A percentile compares a stretch with the other conserved stretches of the same genome.
These are phyloP conservation scores for Drosophila emarginata DNA, from an alignment of 2,888 invertebrate genomes.

Conservation along the genomic window DNA sequence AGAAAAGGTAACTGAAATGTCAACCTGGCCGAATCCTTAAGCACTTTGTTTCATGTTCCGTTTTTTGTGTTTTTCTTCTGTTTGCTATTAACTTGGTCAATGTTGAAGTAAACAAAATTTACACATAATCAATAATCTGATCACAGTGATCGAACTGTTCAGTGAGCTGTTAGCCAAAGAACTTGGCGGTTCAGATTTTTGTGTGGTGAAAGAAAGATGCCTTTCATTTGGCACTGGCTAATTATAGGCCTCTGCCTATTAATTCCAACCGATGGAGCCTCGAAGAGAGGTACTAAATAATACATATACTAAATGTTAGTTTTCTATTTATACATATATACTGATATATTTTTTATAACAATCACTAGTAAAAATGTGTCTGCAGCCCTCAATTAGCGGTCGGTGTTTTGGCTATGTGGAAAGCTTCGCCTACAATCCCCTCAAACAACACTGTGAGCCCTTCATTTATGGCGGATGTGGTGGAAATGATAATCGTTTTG, in stretches of 20 bases:
- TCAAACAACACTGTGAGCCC: conserved; percentile 86
- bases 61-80: background rate
- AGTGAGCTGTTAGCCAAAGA: conserved; percentile 62
- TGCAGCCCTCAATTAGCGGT: conserved; percentile 86
- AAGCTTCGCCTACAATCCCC: conserved; percentile 88
- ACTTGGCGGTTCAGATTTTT: conserved; percentile 58
- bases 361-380: conserved; percentile 85
- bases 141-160: conserved; percentile 33
- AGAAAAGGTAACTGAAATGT: background rate
- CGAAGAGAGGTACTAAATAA: conserved; percentile 57
- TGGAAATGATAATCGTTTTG: conserved; percentile 91
- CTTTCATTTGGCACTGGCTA: conserved; percentile 25
- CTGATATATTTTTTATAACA: background rate
- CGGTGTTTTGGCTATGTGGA: conserved; percentile 89
- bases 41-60: conserved; percentile 10
- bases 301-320: background rate
- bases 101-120: conserved; percentile 53
- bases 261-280: conserved; percentile 44
- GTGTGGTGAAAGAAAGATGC: conserved; percentile 33
- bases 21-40: background rate
- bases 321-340: background rate
- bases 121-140: conserved; percentile 27
- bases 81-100: conserved; percentile 64
- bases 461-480: conserved; percentile 90
- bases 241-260: conserved; percentile 12